Percentiles rank a stretch among this genome's conserved stretches.
These are phyloP conservation scores for Ptychoptera contaminata DNA, from an alignment of 2,888 invertebrate genomes.

Conservation along the genomic window DNA sequence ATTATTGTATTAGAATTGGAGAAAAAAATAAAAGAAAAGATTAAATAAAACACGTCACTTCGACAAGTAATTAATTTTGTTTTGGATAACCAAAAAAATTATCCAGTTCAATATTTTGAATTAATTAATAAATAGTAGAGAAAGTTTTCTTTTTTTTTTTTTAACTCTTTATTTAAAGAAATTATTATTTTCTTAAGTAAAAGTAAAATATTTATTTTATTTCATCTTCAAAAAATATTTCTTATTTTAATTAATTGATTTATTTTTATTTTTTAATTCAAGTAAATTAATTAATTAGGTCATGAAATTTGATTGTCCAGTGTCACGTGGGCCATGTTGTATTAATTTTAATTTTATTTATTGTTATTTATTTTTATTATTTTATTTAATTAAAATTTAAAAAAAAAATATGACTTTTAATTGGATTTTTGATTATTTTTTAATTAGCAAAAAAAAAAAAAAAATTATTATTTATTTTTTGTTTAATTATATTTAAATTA, in stretches of 20 bases:
- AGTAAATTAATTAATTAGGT: constrained; percentile 5
- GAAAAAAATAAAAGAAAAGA: no score
- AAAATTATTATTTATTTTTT: not conserved
- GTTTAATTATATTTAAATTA: constrained; percentile 1
- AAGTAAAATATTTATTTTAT: constrained; percentile 3
- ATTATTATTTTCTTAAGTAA: not conserved
- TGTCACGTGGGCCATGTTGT: constrained; percentile 13
- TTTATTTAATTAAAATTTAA: constrained; percentile 8
- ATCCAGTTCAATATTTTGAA: no score
- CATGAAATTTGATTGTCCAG: constrained; percentile 11
- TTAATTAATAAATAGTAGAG: not conserved
- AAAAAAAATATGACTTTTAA: no score
- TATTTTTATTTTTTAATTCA: not conserved
- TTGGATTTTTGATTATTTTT: constrained; percentile 10
- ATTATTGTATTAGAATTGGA: no score
- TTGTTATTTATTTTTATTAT: not conserved
- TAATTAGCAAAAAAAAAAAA: not conserved
- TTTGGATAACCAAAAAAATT: no score
- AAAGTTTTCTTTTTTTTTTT: constrained; percentile 1
- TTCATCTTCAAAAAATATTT: not conserved
- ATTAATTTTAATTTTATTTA: constrained; percentile 6
- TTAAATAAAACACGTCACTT: no score
- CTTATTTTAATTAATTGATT: not conserved
- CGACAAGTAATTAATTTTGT: no score
- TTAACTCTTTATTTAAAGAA: constrained; percentile 1